Conservation (phyloP, 35 echinoderm and acorn worm genomes). For the Holothuria glaberrima region DNA sequence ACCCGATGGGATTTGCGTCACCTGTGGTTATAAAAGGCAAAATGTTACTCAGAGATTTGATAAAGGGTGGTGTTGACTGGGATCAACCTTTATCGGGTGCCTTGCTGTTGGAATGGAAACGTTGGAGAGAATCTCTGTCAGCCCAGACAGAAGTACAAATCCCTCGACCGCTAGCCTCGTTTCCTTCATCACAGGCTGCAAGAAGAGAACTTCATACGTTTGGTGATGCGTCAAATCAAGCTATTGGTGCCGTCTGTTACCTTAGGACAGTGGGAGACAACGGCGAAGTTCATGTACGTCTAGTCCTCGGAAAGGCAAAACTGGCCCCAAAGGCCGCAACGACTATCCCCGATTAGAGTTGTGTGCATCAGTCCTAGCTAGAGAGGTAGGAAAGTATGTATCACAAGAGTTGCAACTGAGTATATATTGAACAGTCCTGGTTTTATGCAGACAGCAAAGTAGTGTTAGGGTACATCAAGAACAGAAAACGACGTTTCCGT, state of each 20-base stretch:
- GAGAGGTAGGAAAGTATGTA: conserved; percentile 44
- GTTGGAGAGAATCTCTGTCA: background rate
- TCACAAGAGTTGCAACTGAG: conserved; percentile 41
- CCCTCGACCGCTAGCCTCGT: conserved; percentile 16
- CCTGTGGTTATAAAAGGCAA: conserved; percentile 66
- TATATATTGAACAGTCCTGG: conserved; percentile 3
- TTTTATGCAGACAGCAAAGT: conserved; percentile 58
- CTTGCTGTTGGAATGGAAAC: background rate
- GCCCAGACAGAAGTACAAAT: conserved; percentile 4
- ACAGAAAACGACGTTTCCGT: conserved; percentile 39
- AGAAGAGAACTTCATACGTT: conserved; percentile 53
- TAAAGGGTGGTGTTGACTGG: conserved; percentile 45
- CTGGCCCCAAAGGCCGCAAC: conserved; percentile 55
- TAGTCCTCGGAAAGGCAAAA: conserved; percentile 67
- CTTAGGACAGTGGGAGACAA: conserved; percentile 8
- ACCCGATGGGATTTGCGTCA: conserved; percentile 59
- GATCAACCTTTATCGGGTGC: conserved; percentile 42
- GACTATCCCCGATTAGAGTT: conserved; percentile 67
- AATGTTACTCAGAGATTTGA: conserved; percentile 46
- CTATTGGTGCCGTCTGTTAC: conserved; percentile 50
- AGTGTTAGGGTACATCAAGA: conserved; percentile 49
- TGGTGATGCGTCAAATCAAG: conserved; percentile 60
- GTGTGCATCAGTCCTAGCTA: conserved; percentile 56
- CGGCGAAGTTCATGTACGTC: conserved; percentile 53
- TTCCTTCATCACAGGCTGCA: background rate